Evolutionary conservation across 2,113 vertebrate genomes (phyloP).

Genomic region (Actinemys pallida): DNA sequence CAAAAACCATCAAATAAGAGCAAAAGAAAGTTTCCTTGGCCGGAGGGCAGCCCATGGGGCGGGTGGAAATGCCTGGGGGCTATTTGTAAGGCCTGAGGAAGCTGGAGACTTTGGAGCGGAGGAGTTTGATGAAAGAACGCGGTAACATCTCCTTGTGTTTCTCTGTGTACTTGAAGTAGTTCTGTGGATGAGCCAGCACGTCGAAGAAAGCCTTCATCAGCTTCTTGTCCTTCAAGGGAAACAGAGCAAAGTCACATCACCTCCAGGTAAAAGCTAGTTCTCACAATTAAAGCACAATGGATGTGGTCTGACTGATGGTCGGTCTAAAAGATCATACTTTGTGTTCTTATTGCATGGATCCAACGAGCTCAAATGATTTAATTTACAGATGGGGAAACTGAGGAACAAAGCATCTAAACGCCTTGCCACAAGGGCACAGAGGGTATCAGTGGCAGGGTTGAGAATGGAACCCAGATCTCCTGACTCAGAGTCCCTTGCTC

Average conservation of each 20-base stretch:
- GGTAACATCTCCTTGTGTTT: constrained; percentile 99
- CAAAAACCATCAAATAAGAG: constrained; percentile 54
- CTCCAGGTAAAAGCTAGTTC: neutral
- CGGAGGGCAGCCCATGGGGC: neutral
- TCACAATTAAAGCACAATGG: no score
- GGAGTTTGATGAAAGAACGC: constrained; percentile 97
- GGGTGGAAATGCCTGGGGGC: constrained; percentile 23
- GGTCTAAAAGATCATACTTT: neutral
- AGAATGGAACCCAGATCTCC: neutral
- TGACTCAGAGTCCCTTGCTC: neutral
- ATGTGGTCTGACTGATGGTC: neutral
- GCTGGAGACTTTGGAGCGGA: constrained; percentile 98
- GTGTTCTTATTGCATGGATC: neutral
- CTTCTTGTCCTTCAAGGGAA: constrained; percentile 92
- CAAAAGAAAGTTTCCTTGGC: constrained; percentile 69
- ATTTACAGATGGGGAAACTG: neutral
- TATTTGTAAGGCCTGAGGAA: constrained; percentile 98
- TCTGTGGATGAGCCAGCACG: constrained; percentile 96
- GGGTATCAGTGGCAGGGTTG: neutral
- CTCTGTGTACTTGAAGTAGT: constrained; percentile 99
- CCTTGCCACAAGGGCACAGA: neutral
- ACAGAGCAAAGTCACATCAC: neutral
- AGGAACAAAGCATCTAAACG: neutral
- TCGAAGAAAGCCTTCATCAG: constrained; percentile 99
- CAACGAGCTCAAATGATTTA: neutral